These are phyloP conservation scores for Clanis bilineata DNA, from an alignment of 2,888 invertebrate species.

Conservation along the genomic window DNA sequence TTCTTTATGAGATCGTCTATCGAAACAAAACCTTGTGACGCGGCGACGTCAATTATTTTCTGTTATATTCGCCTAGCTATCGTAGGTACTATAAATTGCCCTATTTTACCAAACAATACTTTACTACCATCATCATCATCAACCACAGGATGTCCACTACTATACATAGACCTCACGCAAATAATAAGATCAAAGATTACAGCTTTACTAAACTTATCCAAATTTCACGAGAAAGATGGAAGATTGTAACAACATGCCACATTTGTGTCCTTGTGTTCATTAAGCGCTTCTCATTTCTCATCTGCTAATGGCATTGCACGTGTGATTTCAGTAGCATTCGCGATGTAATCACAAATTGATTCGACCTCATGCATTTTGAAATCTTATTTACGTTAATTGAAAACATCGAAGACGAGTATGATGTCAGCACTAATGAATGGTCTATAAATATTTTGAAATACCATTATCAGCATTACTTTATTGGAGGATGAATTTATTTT, in stretches of 20 bases:
- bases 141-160: too few relatives aligned
- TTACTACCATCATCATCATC: too few relatives aligned
- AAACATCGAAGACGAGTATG: conserved; percentile 11
- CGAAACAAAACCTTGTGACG: too few relatives aligned
- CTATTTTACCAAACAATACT: too few relatives aligned
- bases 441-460: neutral
- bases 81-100: too few relatives aligned
- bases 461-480: neutral
- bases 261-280: conserved; percentile 9
- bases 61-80: too few relatives aligned
- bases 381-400: conserved; percentile 38
- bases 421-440: neutral
- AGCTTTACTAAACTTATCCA: neutral
- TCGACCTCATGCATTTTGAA: conserved; percentile 39
- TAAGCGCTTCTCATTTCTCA: conserved; percentile 4
- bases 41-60: too few relatives aligned
- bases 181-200: too few relatives aligned
- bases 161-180: too few relatives aligned
- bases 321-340: conserved; percentile 26
- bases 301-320: conserved; percentile 9
- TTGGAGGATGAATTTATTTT: neutral
- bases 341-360: conserved; percentile 41
- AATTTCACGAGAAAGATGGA: neutral
- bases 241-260: neutral
- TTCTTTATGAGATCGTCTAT: too few relatives aligned